Percentiles rank a stretch among this genome's conserved stretches.
Conservation (phyloP, 2,797 vertebrate species). For the Potorous gilbertii region DNA sequence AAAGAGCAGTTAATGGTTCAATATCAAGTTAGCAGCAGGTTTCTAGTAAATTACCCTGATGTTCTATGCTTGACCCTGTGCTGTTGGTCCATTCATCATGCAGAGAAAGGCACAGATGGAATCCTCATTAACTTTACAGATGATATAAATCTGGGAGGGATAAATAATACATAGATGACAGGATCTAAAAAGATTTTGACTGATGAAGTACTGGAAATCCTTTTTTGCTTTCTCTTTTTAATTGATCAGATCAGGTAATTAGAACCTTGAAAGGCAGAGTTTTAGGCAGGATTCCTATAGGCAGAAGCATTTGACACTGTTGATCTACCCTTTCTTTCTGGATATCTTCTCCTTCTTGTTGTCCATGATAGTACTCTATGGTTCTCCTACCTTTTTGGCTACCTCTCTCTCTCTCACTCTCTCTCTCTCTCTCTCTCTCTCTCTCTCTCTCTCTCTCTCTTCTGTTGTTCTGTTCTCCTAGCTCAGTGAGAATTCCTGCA, state of each 20-base stretch:
- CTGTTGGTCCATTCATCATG: neutral
- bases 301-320: neutral
- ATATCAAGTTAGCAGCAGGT: neutral
- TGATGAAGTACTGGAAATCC: neutral
- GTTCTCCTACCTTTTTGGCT: neutral
- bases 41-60: neutral
- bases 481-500: neutral
- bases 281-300: neutral
- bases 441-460: no score
- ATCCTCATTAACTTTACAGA: neutral
- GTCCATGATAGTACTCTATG: neutral
- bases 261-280: neutral
- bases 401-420: no score
- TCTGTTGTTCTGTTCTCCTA: neutral
- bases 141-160: neutral
- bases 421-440: no score
- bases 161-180: neutral
- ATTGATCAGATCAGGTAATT: neutral
- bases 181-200: neutral
- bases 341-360: neutral
- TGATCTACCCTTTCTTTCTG: neutral
- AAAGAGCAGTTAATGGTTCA: neutral
- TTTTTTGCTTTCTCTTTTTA: neutral
- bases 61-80: neutral
- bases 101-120: neutral